Conservation (phyloP, 1,140 invertebrate genomes). For the Drosophila pallidifrons region DNA sequence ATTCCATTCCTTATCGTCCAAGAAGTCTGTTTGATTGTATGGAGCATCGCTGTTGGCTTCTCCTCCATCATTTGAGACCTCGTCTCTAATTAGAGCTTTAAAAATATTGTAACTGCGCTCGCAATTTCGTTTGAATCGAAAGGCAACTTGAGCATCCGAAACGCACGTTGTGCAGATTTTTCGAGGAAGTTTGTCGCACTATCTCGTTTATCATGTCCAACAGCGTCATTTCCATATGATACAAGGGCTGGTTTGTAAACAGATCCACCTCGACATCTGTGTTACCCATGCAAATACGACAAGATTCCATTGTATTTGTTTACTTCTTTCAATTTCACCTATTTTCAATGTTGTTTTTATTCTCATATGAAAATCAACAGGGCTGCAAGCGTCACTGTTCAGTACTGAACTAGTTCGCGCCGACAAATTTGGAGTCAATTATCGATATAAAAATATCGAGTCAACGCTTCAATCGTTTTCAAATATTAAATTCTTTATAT, state of each 20-base stretch:
- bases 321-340: too few species aligned
- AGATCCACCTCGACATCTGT: constrained; percentile 7
- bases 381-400: too few species aligned
- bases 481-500: too few species aligned
- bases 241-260: background rate
- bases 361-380: background rate
- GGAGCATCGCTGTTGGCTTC: too few species aligned
- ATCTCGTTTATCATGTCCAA: constrained; percentile 18
- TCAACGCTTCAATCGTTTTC: too few species aligned
- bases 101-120: background rate
- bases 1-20: too few species aligned
- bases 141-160: background rate
- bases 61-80: too few species aligned
- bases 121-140: constrained; percentile 1
- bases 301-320: constrained; percentile 12
- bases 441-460: too few species aligned
- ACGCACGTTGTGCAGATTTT: constrained; percentile 10
- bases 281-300: constrained; percentile 9
- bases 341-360: constrained; percentile 4
- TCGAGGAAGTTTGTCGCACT: constrained; percentile 1
- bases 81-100: too few species aligned
- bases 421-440: too few species aligned
- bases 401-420: too few species aligned
- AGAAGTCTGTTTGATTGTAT: too few species aligned
- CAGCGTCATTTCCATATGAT: background rate